Evolutionary conservation across 2,888 invertebrate genomes (phyloP), one percentile per base, ranked within the genome.

Genomic region (Pyrgus malvae): DNA sequence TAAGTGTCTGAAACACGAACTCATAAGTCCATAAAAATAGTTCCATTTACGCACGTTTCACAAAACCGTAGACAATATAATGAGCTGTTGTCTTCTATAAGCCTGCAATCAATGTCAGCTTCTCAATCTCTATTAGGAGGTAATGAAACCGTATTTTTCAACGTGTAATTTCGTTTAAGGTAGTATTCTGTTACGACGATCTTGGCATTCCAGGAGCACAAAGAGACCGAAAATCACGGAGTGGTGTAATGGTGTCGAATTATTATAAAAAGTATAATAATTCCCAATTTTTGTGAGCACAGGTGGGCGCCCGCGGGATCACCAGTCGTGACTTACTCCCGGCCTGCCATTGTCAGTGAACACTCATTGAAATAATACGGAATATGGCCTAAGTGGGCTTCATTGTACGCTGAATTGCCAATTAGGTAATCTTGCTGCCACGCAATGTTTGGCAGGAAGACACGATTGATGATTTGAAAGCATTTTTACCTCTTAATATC

Each of bases 251-350:
- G 72, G 68, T 67, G 69, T 65, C 63, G 73, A 81, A 81, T 83
- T 83, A 80, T 76, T 69, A 72, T 40, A 73, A 48, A 71, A 72
- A 62, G 66, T 65, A 63, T 65, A 73, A 76, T 72, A 76, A 76
- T 79, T 78, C 74, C 69, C 65, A 70, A 68, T 74, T 77, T 75
- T 80, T 67, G 64, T 76, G 67, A 69, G 77, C 84, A 80, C 89
- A 90, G 89, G 87, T 90, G 89, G 80, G 67, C 69, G 81, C 82
- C 86, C 72, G 66, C 74, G 69, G 84, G 82, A 78, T 64, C 55
- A 42, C 27, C 58, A 68, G 78, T 89, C 89, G 89, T 89, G 89
- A 89, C 88, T 90, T 88, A 90, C 83, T 75, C 76, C 64, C 68
- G 69, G 71, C 64, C 67, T 59, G 57, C 63, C 64, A 69, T 72